A percentile compares a stretch with the other conserved stretches of the same genome.
Evolutionary conservation across 2,797 vertebrate species (phyloP).

Genomic region (Cuniculus paca): DNA sequence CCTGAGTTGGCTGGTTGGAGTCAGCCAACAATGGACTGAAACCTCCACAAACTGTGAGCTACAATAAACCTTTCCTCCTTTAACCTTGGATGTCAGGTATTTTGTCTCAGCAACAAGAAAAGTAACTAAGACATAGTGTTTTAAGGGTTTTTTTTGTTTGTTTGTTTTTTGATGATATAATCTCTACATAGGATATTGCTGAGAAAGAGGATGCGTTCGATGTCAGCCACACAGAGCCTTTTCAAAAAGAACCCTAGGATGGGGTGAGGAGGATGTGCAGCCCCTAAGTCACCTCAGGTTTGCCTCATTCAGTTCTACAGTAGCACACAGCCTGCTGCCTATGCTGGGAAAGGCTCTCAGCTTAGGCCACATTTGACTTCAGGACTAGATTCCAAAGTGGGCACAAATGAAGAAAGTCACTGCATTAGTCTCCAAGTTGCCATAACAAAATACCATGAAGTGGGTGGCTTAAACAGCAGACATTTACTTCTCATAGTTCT

Average conservation of each 20-base stretch:
- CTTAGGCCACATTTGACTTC: neutral
- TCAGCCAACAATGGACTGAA: neutral
- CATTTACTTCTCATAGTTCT: neutral
- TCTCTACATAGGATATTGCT: neutral
- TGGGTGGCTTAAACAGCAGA: neutral
- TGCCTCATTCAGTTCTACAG: neutral
- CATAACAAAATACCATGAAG: neutral
- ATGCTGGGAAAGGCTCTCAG: neutral
- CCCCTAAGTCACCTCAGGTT: neutral
- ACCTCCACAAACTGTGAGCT: neutral
- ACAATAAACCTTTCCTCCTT: neutral
- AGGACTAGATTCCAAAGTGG: neutral
- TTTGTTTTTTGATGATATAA: neutral
- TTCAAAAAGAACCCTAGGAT: neutral
- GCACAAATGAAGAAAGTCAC: neutral
- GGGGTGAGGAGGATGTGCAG: no score
- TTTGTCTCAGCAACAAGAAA: neutral
- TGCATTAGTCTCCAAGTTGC: no score
- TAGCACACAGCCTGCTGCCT: neutral
- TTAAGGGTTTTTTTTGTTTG: no score
- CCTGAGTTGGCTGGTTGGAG: neutral
- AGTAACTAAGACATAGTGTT: neutral
- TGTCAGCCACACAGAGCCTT: neutral
- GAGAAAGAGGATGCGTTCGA: neutral
- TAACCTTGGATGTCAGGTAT: neutral